These are phyloP conservation scores for Agrochola lota DNA, from an alignment of 2,888 invertebrate genomes.

Conservation along the genomic window DNA sequence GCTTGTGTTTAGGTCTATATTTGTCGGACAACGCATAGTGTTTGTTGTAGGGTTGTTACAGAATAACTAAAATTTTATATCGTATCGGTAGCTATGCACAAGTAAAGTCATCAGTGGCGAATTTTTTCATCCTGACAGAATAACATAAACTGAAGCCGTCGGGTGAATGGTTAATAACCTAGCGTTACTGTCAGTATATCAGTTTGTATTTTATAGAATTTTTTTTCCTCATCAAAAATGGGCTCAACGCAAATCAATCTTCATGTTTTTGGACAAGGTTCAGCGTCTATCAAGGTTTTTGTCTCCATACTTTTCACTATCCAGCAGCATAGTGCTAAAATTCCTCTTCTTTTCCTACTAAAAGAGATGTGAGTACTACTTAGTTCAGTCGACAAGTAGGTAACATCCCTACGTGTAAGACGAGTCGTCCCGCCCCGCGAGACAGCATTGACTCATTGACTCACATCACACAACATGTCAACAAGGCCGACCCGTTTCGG, in stretches of 20 bases:
- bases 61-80: constrained; percentile 18
- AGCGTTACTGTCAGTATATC: background rate
- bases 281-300: background rate
- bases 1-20: constrained; percentile 74
- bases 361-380: background rate
- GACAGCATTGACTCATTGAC: constrained; percentile 82
- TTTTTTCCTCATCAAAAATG: background rate
- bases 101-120: background rate
- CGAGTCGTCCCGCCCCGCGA: constrained; percentile 61
- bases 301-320: background rate
- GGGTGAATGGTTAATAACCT: background rate
- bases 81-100: background rate
- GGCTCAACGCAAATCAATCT: background rate
- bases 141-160: background rate
- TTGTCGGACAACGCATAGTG: constrained; percentile 58
- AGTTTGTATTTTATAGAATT: background rate
- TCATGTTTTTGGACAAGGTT: background rate
- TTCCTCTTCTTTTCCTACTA: background rate
- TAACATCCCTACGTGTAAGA: constrained; percentile 53
- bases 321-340: background rate
- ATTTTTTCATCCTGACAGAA: background rate
- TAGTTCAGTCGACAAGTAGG: constrained; percentile 24
- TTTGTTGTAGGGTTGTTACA: constrained; percentile 61
- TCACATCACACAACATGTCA: constrained; percentile 83
- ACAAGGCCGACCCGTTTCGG: constrained; percentile 82